A percentile compares a stretch with the other conserved stretches of the same genome.
These are phyloP conservation scores for Turnix velox DNA, from an alignment of 2,113 vertebrate genomes.

Conservation along the genomic window DNA sequence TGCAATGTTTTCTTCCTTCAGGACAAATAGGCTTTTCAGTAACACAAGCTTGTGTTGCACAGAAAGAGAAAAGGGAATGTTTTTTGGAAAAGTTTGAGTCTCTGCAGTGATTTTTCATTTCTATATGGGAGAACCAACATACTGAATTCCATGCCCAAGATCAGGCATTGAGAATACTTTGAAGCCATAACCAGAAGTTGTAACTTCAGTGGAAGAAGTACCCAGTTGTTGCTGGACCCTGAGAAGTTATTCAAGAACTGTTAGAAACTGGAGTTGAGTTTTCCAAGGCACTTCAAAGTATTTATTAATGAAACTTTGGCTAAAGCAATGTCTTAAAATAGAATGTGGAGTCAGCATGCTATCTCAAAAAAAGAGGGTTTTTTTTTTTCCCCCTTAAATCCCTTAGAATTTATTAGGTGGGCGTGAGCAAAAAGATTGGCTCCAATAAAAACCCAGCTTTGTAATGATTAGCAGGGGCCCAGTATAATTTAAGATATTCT, in stretches of 20 bases:
- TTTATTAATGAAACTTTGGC: slow-evolving; percentile 43
- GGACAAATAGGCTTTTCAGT: background rate
- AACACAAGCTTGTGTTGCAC: background rate
- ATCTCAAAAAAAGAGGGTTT: background rate
- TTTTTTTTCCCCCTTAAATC: background rate
- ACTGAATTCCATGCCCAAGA: no score
- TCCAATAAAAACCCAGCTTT: slow-evolving; percentile 49
- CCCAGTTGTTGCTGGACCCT: background rate
- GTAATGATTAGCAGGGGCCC: slow-evolving; percentile 69
- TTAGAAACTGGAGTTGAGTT: background rate
- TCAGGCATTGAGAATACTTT: background rate
- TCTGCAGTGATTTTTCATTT: background rate
- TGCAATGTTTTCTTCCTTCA: background rate
- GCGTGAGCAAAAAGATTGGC: slow-evolving; percentile 43
- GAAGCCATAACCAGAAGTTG: background rate
- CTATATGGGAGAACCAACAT: background rate
- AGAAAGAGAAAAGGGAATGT: background rate
- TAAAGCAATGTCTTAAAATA: slow-evolving; percentile 28
- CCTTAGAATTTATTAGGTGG: slow-evolving; percentile 54
- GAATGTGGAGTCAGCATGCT: background rate
- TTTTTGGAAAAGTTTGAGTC: background rate
- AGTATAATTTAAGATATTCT: slow-evolving; percentile 80
- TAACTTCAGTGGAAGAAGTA: background rate
- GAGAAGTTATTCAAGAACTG: background rate
- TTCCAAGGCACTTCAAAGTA: background rate